Evolutionary conservation across 2,113 vertebrate species (phyloP), one percentile per base, ranked within the genome.

Genomic region (Acinonyx jubatus): DNA sequence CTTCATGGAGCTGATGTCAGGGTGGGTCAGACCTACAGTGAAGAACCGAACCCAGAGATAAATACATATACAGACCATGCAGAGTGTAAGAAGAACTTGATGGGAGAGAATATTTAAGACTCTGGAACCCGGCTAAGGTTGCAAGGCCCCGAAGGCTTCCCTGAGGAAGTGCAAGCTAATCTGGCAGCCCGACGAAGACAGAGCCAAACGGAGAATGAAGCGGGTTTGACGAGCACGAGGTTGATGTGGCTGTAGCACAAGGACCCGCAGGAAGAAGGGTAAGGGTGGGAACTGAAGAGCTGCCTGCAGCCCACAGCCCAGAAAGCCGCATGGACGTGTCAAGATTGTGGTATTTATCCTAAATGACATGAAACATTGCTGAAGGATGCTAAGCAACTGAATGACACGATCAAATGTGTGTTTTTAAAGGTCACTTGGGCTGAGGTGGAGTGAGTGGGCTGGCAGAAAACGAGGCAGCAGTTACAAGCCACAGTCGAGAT

Each of bases 291-390:
- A 16, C 18, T 3, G 14, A 41, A 33, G 10, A 71, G 7, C 4
- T 55, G 71, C 7, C 66, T 0, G 3, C 1, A 83, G 18, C 4
- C 33, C 15, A 27, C 1, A 5, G 71, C 38, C 10, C 52, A 0
- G 16, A 50, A 69, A 16, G 11, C 1, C 27, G 23, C 89, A 12
- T 2, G 33, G 25, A 82, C 21, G 15, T 55, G 55, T 23, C 33
- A 63, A 76, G 11, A 15, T 29, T 76, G 69, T 69, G 9, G 16
- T 21, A 66, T 76, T 55, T 31, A 86, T 50, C 6, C n/a, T 45
- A 78, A 52, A 12, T 36, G 38, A 86, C 92, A 66, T 33, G 29
- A 85, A 76, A 66, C 74, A 25, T 78, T 21, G 41, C 4, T 13
- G 25, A 83, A 86, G 36, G 18, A 33, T 79, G n/a, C 31, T 82